phyloP scores from a whole-genome alignment of 2,113 vertebrate species.

The Apistogramma diplotaenia region DNA sequence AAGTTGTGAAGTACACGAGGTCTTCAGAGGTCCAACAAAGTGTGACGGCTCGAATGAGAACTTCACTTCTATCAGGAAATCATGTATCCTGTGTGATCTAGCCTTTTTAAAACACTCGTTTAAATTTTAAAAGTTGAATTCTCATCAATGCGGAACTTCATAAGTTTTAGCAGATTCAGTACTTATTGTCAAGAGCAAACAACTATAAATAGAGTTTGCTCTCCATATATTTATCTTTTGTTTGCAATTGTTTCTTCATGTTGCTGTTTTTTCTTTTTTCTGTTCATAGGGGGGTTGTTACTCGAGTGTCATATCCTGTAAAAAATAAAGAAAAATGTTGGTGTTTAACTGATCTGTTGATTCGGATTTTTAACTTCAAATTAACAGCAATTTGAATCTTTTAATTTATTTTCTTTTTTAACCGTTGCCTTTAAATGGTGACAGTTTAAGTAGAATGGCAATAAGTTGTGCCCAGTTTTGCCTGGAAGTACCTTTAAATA shows the following conservation, averaged over 20 bases:
- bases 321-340: slow-evolving; percentile 57
- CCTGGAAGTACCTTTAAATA: not conserved
- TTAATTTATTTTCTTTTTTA: not conserved
- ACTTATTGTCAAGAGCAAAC: not conserved
- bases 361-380: not conserved
- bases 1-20: slow-evolving; percentile 25
- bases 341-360: not conserved
- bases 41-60: slow-evolving; percentile 28
- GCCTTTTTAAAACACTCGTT: slow-evolving; percentile 53
- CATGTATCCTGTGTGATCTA: slow-evolving; percentile 53
- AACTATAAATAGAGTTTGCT: not conserved
- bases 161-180: not conserved
- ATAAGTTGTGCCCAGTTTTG: not conserved
- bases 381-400: not conserved
- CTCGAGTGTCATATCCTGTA: slow-evolving; percentile 30
- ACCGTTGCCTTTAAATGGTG: not conserved
- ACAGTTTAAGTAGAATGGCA: not conserved
- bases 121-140: slow-evolving; percentile 25
- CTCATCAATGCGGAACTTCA: not conserved
- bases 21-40: not conserved
- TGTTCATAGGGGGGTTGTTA: slow-evolving; percentile 46
- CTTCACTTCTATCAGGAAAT: slow-evolving; percentile 40
- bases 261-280: slow-evolving; percentile 9
- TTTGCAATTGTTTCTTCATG: slow-evolving; percentile 41
- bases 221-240: slow-evolving; percentile 34